These are phyloP conservation scores for Drosophila paulistorum DNA, from an alignment of 1,140 invertebrate genomes.

Conservation along the genomic window DNA sequence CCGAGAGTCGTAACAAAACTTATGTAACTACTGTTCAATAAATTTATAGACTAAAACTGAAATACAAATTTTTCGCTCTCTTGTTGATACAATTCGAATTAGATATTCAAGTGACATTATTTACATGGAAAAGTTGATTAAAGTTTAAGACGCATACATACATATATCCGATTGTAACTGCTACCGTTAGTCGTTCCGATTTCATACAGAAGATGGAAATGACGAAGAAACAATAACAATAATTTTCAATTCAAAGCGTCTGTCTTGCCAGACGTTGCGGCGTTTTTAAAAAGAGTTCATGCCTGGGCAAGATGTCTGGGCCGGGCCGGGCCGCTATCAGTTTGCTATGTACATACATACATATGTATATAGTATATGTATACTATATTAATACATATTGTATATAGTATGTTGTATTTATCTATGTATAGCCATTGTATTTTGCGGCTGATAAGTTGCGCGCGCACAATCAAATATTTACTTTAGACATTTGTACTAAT, in stretches of 20 bases:
- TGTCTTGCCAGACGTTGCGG: constrained; percentile 19
- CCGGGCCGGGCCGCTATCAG: neutral
- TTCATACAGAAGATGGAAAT: neutral
- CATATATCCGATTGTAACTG: neutral
- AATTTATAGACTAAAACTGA: too few relatives aligned
- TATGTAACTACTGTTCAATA: too few relatives aligned
- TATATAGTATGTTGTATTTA: constrained; percentile 10
- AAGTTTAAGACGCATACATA: too few relatives aligned
- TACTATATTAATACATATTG: too few relatives aligned
- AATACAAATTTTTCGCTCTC: too few relatives aligned
- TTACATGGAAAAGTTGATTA: too few relatives aligned
- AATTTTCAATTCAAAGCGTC: neutral
- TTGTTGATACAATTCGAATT: too few relatives aligned
- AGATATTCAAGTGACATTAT: too few relatives aligned
- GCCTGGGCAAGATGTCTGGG: constrained; percentile 1
- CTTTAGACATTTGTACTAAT: constrained; percentile 56
- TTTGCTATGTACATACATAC: neutral
- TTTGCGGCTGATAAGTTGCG: constrained; percentile 58
- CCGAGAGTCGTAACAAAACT: too few relatives aligned
- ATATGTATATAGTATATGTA: too few relatives aligned
- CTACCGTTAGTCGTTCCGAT: neutral
- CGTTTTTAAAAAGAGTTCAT: constrained; percentile 15
- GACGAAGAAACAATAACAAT: neutral
- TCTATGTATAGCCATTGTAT: constrained; percentile 17
- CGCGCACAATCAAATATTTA: constrained; percentile 60